These are phyloP conservation scores for Campoplex capitator DNA, from an alignment of 2,888 invertebrate species.

Conservation along the genomic window DNA sequence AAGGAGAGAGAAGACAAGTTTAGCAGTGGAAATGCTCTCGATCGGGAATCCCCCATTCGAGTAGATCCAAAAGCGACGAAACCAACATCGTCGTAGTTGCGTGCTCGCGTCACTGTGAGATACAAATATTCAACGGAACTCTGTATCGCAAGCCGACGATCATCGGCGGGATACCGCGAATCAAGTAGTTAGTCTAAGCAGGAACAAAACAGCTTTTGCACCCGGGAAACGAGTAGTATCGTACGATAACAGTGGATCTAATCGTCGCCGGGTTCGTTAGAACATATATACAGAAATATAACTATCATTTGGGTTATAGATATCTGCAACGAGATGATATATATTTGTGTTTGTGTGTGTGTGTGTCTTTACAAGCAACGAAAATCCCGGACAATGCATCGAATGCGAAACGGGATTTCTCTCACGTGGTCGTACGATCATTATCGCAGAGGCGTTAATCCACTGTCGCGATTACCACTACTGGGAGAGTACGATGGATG, in stretches of 20 bases:
- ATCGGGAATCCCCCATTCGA: background rate
- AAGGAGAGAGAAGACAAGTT: slow-evolving; percentile 20
- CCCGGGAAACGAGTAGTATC: slow-evolving; percentile 47
- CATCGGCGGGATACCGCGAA: background rate
- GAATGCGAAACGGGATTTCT: slow-evolving; percentile 28
- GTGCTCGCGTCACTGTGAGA: background rate
- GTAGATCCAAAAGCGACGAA: slow-evolving; percentile 18
- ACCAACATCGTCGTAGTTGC: slow-evolving; percentile 50
- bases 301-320: slow-evolving; percentile 29
- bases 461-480: slow-evolving; percentile 52
- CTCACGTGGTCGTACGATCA: slow-evolving; percentile 57
- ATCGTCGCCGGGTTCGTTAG: slow-evolving; percentile 42
- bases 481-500: slow-evolving; percentile 16
- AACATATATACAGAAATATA: background rate
- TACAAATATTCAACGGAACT: slow-evolving; percentile 3
- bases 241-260: slow-evolving; percentile 47
- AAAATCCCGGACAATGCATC: slow-evolving; percentile 25
- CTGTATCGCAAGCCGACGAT: slow-evolving; percentile 13
- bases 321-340: slow-evolving; percentile 25
- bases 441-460: slow-evolving; percentile 66
- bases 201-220: slow-evolving; percentile 17
- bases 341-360: background rate
- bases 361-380: background rate
- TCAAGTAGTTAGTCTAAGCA: slow-evolving; percentile 16
- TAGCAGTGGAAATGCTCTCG: background rate